Evolutionary conservation across 1,140 invertebrate genomes (phyloP).

Genomic region (Diachasma alloeum): DNA sequence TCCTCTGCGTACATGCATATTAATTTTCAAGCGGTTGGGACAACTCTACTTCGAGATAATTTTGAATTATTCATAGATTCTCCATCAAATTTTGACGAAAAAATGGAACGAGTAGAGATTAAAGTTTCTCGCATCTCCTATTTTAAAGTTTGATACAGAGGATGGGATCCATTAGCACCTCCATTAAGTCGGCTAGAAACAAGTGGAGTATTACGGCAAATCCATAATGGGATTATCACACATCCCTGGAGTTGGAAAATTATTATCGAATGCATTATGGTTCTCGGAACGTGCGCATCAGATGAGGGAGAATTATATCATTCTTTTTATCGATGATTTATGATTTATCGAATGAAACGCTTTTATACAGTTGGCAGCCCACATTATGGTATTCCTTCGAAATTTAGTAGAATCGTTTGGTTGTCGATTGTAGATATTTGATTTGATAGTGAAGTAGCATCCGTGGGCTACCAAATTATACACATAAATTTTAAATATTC

Average conservation of each 20-base stretch:
- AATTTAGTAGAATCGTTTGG: no score
- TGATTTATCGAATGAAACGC: background rate
- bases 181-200: background rate
- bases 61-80: no score
- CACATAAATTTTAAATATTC: no score
- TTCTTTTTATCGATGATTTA: background rate
- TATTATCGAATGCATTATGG: background rate
- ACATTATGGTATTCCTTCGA: no score
- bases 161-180: background rate
- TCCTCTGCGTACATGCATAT: no score
- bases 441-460: no score
- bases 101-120: background rate
- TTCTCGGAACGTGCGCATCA: background rate
- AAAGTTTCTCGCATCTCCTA: background rate
- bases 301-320: background rate
- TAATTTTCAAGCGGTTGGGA: background rate
- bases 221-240: background rate
- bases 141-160: background rate
- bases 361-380: background rate
- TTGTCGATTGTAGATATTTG: no score
- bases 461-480: no score
- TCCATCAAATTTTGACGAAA: no score
- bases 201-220: background rate
- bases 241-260: background rate
- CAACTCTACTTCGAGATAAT: no score